Evolutionary conservation across 2,113 vertebrate species (phyloP).

Genomic region (Brachirus orientalis): DNA sequence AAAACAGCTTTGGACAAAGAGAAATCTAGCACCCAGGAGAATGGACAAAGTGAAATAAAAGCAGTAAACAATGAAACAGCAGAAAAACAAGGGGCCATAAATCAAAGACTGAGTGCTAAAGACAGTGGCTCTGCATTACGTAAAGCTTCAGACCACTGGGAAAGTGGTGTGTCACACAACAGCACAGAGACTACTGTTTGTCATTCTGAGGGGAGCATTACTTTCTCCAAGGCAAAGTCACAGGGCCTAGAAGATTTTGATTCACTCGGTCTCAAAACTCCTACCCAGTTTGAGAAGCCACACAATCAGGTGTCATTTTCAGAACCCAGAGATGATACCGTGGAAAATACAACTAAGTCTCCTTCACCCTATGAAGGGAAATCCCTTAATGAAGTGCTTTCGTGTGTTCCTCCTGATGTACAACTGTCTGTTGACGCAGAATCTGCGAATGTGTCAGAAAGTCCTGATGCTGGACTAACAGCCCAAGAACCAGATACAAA

Average conservation of each 20-base stretch:
- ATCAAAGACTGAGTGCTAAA: slow-evolving; percentile 31
- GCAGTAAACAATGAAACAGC: slow-evolving; percentile 37
- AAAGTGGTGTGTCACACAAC: slow-evolving; percentile 16
- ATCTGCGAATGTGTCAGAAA: slow-evolving; percentile 23
- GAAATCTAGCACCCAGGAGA: slow-evolving; percentile 39
- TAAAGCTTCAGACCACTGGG: slow-evolving; percentile 10
- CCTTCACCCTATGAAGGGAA: slow-evolving; percentile 2
- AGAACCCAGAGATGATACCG: slow-evolving; percentile 9
- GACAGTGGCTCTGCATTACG: slow-evolving; percentile 13
- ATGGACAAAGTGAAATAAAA: slow-evolving; percentile 24
- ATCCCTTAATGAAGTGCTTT: slow-evolving; percentile 8
- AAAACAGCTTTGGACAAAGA: slow-evolving; percentile 44
- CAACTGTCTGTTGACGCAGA: slow-evolving; percentile 29
- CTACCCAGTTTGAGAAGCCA: slow-evolving; percentile 15
- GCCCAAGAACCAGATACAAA: slow-evolving; percentile 50
- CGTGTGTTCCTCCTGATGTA: slow-evolving; percentile 12
- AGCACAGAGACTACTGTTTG: slow-evolving; percentile 14
- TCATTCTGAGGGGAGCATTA: slow-evolving; percentile 7
- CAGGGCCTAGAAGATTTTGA: slow-evolving; percentile 12
- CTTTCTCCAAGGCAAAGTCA: slow-evolving; percentile 11
- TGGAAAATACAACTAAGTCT: not conserved
- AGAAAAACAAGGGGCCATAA: slow-evolving; percentile 30
- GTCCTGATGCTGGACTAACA: slow-evolving; percentile 2
- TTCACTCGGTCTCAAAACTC: not conserved
- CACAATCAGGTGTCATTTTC: slow-evolving; percentile 7